A percentile compares a stretch with the other conserved stretches of the same genome.
Conservation (phyloP, 2,888 invertebrate genomes). For the Pollenia amentaria region DNA sequence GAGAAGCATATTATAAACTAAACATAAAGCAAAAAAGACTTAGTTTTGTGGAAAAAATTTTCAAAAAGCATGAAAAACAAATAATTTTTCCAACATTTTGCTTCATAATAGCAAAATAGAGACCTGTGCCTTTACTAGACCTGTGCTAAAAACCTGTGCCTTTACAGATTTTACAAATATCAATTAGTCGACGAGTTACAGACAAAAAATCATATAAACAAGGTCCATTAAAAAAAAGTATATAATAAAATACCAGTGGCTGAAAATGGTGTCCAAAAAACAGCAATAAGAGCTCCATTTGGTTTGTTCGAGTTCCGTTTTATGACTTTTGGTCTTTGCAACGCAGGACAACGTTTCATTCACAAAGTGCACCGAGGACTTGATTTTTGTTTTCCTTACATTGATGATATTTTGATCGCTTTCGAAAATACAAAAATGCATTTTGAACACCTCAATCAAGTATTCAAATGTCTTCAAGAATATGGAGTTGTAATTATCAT, state of each 20-base stretch:
- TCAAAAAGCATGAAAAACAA: too few species aligned
- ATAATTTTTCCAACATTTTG: too few species aligned
- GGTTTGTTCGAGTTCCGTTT: constrained; percentile 56
- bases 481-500: constrained; percentile 36
- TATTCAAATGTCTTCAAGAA: constrained; percentile 57
- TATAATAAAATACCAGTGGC: constrained; percentile 77
- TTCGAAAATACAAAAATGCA: constrained; percentile 28
- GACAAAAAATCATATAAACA: too few species aligned
- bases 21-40: too few species aligned
- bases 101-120: too few species aligned
- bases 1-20: too few species aligned
- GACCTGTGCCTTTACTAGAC: too few species aligned
- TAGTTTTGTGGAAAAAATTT: too few species aligned
- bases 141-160: too few species aligned
- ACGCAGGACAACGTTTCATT: constrained; percentile 46
- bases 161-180: too few species aligned
- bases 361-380: constrained; percentile 53
- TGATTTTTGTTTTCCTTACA: constrained; percentile 48
- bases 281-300: constrained; percentile 62
- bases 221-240: too few species aligned
- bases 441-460: constrained; percentile 27
- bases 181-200: too few species aligned
- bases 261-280: constrained; percentile 57
- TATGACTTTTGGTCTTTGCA: constrained; percentile 77
- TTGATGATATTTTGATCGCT: constrained; percentile 57